A percentile compares a stretch with the other conserved stretches of the same genome.
Evolutionary conservation across 2,797 vertebrate species (phyloP).

Genomic region (Sebastes matsubarae): DNA sequence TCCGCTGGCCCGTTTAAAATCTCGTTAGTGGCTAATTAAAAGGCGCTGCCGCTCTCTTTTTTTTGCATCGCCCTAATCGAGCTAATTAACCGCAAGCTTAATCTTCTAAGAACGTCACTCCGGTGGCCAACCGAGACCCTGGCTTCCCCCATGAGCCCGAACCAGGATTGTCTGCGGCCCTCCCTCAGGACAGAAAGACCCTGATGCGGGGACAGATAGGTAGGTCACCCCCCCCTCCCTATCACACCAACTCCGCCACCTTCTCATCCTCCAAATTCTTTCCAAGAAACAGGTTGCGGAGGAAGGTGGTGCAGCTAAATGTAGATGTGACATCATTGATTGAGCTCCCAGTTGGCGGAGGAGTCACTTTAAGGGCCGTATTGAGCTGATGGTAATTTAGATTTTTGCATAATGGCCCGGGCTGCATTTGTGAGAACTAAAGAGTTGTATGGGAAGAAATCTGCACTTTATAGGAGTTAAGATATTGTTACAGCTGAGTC

Average conservation of each 20-base stretch:
- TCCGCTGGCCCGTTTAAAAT: constrained; percentile 83
- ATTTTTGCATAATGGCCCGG: constrained; percentile 59
- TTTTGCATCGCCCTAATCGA: constrained; percentile 78
- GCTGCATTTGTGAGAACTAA: constrained; percentile 27
- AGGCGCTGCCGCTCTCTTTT: constrained; percentile 75
- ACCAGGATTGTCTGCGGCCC: constrained; percentile 71
- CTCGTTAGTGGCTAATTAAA: constrained; percentile 86
- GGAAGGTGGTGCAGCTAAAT: constrained; percentile 61
- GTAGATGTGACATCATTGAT: constrained; percentile 63
- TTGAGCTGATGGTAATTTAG: constrained; percentile 52
- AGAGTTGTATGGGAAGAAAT: constrained; percentile 33
- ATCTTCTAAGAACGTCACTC: constrained; percentile 81
- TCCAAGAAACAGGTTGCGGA: constrained; percentile 61
- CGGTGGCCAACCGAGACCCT: constrained; percentile 71
- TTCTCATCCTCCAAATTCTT: constrained; percentile 45
- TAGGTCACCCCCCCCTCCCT: constrained; percentile 65
- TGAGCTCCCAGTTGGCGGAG: constrained; percentile 30
- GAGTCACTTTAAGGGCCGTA: constrained; percentile 37
- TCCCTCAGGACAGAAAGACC: constrained; percentile 71
- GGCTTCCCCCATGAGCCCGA: constrained; percentile 62
- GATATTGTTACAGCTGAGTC: constrained; percentile 42
- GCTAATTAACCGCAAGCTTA: constrained; percentile 81
- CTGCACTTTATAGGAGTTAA: constrained; percentile 12
- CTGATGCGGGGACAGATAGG: constrained; percentile 64
- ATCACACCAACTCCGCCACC: constrained; percentile 37